These are phyloP conservation scores for Lasius platythorax DNA, from an alignment of 2,888 invertebrate genomes.

Conservation along the genomic window DNA sequence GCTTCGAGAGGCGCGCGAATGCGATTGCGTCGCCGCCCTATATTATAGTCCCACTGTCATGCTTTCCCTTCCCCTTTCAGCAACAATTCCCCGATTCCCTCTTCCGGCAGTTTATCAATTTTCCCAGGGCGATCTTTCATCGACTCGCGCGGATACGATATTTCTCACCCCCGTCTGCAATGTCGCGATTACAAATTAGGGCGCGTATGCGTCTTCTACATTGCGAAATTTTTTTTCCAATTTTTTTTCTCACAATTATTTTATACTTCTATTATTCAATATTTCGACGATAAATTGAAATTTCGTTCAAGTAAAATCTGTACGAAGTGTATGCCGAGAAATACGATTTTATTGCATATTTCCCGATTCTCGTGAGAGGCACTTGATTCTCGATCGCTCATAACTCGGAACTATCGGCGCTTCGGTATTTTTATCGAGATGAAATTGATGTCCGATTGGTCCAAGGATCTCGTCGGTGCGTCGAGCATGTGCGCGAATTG, in stretches of 20 bases:
- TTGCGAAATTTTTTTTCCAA: background rate
- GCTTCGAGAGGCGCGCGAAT: background rate
- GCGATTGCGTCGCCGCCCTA: slow-evolving; percentile 31
- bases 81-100: slow-evolving; percentile 26
- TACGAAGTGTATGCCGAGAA: background rate
- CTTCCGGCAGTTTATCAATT: slow-evolving; percentile 54
- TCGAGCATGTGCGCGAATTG: slow-evolving; percentile 28
- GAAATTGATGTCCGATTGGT: slow-evolving; percentile 32
- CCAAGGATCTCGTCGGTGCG: background rate
- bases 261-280: background rate
- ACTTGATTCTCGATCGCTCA: slow-evolving; percentile 22
- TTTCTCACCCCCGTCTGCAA: background rate
- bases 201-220: background rate
- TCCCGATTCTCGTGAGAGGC: background rate
- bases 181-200: background rate
- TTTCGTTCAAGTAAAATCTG: background rate
- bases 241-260: background rate
- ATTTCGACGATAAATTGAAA: background rate
- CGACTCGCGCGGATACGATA: background rate
- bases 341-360: slow-evolving; percentile 23
- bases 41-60: slow-evolving; percentile 18
- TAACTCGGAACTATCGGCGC: slow-evolving; percentile 35
- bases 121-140: slow-evolving; percentile 40
- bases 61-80: slow-evolving; percentile 27
- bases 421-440: slow-evolving; percentile 28